Base-by-base conservation (phyloP, 2,797 vertebrate species). In the Cyclura pinguis region DNA sequence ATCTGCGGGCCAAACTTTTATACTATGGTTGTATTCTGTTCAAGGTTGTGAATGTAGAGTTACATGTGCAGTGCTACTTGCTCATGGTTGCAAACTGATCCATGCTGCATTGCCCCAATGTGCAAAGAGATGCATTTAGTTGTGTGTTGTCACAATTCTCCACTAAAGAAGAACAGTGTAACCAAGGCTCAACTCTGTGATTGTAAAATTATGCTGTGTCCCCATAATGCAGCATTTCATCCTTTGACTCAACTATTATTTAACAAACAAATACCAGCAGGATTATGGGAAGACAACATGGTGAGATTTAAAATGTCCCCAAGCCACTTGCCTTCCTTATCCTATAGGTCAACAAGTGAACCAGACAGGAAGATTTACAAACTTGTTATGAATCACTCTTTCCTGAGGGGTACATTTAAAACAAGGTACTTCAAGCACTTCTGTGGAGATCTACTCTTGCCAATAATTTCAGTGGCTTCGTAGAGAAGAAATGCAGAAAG, bases 261-360 rank as follows among this genome's bases (percentile, higher is more conserved):
- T 38, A 77, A 77, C 9, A 42, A 76, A 77, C 22, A 73, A 14
- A 32, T 3, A 3, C 29, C 74, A 38, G n/a, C 2, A 77, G 74
- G 74, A 42, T 77, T 38, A 32, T 29, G 27, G 47, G 29, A 16
- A 16, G 47, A 80, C 12, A 80, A 80, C 22, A 50, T 32, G 24
- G 35, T 52, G 42, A 77, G 77, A 80, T 52, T 67, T 52, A 8
- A 52, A 87, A 67, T n/a, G 4, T 16, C 8, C 13, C 4, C 10
- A 73, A 73, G 9, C 7, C 24, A 55, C 57, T 85, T 27, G 64
- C 73, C 90, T 86, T 14, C 62, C 64, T 62, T 0, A 2, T 9
- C n/a, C 1, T 81, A 88, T 77, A 90, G 59, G 3, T 35, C 85
- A 85, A 78, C 3, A 64, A 5, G 10, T 84, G 90, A 64, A 67